Conservation (phyloP, 2,113 vertebrate species). For the Leiothrix lutea region DNA sequence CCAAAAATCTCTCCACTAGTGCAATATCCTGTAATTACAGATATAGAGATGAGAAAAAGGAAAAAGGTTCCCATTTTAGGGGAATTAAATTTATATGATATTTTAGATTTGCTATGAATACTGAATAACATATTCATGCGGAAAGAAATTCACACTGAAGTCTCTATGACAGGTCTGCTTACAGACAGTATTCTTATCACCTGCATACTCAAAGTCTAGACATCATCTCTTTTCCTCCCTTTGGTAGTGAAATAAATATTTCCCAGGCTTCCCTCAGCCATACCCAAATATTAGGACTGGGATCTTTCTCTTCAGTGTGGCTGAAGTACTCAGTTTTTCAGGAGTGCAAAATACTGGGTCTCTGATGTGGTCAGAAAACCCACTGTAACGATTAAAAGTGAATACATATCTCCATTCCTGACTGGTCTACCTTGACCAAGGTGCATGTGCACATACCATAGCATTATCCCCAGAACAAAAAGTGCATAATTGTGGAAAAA, state of each 20-base stretch:
- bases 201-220: not conserved
- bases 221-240: not conserved
- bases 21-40: conserved; percentile 45
- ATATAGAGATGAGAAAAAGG: not conserved
- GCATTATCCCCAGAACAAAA: not conserved
- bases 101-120: not conserved
- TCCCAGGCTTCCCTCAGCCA: not conserved
- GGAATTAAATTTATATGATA: conserved; percentile 3
- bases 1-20: conserved; percentile 48
- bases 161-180: not conserved
- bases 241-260: not conserved
- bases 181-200: not conserved
- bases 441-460: rapidly evolving
- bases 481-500: not conserved
- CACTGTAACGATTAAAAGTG: rapidly evolving
- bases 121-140: not conserved
- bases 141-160: not conserved
- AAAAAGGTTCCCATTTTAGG: not conserved
- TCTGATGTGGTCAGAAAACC: not conserved
- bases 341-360: not conserved
- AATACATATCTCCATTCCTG: not conserved
- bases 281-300: not conserved
- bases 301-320: not conserved
- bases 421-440: rapidly evolving
- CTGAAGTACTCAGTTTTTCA: not conserved